Percentiles rank a stretch among this genome's conserved stretches.
These are phyloP conservation scores for Taphrorychus bicolor DNA, from an alignment of 2,888 invertebrate genomes.

Conservation along the genomic window DNA sequence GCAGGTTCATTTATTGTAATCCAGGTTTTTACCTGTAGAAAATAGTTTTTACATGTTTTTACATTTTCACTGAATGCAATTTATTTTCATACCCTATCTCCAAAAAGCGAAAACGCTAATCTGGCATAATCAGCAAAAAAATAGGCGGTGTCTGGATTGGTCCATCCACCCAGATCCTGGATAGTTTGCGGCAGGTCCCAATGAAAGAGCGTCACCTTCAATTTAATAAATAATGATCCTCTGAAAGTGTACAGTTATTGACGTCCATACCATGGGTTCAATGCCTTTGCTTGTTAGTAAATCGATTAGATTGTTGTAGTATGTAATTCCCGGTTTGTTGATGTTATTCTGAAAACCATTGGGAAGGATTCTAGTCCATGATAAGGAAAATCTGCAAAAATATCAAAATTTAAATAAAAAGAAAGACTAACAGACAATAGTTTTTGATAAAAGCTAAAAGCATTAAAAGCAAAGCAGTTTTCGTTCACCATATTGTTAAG, in stretches of 20 bases:
- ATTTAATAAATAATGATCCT: constrained; percentile 12
- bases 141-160: constrained; percentile 68
- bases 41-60: background rate
- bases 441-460: too few relatives aligned
- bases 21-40: constrained; percentile 60
- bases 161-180: constrained; percentile 68
- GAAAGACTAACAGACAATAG: background rate
- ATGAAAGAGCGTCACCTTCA: constrained; percentile 43
- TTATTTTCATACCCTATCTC: constrained; percentile 43
- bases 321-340: constrained; percentile 74
- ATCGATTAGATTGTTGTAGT: constrained; percentile 79
- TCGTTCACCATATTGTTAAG: too few relatives aligned
- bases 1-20: constrained; percentile 66
- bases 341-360: constrained; percentile 70
- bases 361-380: constrained; percentile 62
- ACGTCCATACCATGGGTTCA: constrained; percentile 62
- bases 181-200: constrained; percentile 44
- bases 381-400: constrained; percentile 42
- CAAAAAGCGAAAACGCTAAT: constrained; percentile 57
- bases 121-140: constrained; percentile 68
- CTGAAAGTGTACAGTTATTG: too few relatives aligned
- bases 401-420: background rate
- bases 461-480: too few relatives aligned
- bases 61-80: background rate
- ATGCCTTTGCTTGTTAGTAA: constrained; percentile 65